Conservation (phyloP, 1,140 invertebrate genomes). For the Drosophila tristis region DNA sequence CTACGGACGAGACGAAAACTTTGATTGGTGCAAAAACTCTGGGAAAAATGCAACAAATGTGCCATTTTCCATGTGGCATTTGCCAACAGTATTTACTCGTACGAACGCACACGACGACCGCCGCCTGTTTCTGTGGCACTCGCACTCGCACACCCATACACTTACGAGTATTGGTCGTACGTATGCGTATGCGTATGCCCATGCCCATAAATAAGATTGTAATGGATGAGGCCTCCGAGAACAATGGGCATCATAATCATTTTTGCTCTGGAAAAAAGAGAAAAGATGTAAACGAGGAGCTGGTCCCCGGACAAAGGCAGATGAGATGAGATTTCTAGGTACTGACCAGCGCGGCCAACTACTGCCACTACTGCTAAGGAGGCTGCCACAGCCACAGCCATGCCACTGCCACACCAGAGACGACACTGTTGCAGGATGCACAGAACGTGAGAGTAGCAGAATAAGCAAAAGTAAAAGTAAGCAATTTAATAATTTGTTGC, state of each 20-base stretch:
- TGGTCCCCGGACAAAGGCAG: constrained; percentile 53
- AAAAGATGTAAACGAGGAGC: constrained; percentile 58
- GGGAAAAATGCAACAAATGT: constrained; percentile 8
- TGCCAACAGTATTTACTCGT: background rate
- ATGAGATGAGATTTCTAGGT: constrained; percentile 42
- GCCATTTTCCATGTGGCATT: too few relatives aligned
- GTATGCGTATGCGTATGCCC: constrained; percentile 28
- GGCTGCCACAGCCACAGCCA: constrained; percentile 20
- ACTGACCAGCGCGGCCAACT: constrained; percentile 44
- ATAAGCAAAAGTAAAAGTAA: constrained; percentile 71
- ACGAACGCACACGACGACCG: constrained; percentile 40
- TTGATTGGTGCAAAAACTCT: background rate
- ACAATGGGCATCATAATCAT: constrained; percentile 69
- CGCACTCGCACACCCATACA: constrained; percentile 9
- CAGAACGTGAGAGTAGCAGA: background rate
- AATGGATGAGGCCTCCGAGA: constrained; percentile 52
- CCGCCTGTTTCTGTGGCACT: constrained; percentile 14
- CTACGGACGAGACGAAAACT: too few relatives aligned
- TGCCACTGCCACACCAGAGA: constrained; percentile 15
- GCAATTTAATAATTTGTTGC: constrained; percentile 71
- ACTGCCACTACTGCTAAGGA: constrained; percentile 15
- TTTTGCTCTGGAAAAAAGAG: constrained; percentile 48
- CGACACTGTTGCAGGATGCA: constrained; percentile 5
- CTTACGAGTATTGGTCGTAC: background rate
- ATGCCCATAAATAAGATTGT: constrained; percentile 77